Evolutionary conservation across 2,113 vertebrate genomes (phyloP), one percentile per base, ranked within the genome.

Genomic region (Halcyon malimbica): DNA sequence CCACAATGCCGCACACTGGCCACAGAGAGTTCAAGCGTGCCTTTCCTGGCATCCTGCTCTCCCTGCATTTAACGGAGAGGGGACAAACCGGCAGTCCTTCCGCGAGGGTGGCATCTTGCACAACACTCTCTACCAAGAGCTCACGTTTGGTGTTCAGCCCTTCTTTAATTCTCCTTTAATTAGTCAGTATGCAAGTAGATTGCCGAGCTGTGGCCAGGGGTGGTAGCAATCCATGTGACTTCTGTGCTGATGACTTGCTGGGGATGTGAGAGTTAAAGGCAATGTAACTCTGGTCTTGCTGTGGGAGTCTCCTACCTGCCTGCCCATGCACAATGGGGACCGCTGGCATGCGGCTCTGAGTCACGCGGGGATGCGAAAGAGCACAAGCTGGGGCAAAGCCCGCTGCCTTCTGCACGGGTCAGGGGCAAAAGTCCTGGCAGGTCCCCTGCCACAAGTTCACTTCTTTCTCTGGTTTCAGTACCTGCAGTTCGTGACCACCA

Each of bases 211-310:
- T 73, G 51, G n/a, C 54, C 0, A 0, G 0, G 26, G 48, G 48
- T 53, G 15, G 6, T 60, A 48, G 56, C 35, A 78, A 46, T 31
- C 51, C 57, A 10, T 0, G 0, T 82, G 42, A 46, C 48, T 64
- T 62, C 57, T 51, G 39, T 53, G 69, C 70, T 11, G 19, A 70
- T 89, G 87, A 78, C 63, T 56, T 75, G 59, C 77, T 65, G 80
- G 41, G n/a, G 59, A 79, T 35, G 37, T 68, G 53, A 87, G 87
- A 91, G 80, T 87, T 93, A 90, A 94, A 91, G 73, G 35, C 64
- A 93, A 82, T 78, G 87, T 48, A 75, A 69, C 37, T 83, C 91
- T 89, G 56, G 20, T 87, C 91, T 93, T 77, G 80, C 83, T 92
- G 83, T 85, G 37, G 54, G 37, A 59, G 78, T 54, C 91, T 97